Percentiles rank a stretch among this genome's conserved stretches.
Evolutionary conservation across 2,888 invertebrate species (phyloP).

Genomic region (Orthosia gothica): DNA sequence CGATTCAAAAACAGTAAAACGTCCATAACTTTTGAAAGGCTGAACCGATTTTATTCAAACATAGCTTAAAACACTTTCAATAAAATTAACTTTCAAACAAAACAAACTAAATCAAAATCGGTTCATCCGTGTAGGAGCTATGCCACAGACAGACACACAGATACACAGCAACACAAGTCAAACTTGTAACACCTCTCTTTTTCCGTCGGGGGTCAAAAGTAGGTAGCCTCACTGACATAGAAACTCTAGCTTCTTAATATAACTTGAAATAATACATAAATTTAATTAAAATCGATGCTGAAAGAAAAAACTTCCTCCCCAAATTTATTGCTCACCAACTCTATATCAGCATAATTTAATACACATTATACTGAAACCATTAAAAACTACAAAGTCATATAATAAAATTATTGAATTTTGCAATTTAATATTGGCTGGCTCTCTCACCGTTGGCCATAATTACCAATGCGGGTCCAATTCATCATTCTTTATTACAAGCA

Average conservation of each 20-base stretch:
- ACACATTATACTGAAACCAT: constrained; percentile 36
- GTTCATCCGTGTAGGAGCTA: no score
- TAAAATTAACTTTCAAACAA: no score
- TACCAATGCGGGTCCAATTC: constrained; percentile 90
- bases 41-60: no score
- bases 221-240: not conserved
- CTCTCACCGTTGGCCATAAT: constrained; percentile 88
- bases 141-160: no score
- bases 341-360: constrained; percentile 31
- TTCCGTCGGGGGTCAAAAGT: not conserved
- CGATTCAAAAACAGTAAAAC: no score
- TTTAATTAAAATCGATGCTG: not conserved
- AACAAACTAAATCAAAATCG: no score
- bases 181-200: no score
- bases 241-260: not conserved
- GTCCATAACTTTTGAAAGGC: no score
- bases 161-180: no score
- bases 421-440: constrained; percentile 86
- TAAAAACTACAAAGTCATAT: constrained; percentile 76
- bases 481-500: constrained; percentile 91
- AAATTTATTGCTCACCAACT: constrained; percentile 1
- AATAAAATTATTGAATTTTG: constrained; percentile 89
- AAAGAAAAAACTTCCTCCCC: not conserved
- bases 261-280: not conserved
- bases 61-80: no score